Evolutionary conservation across 2,797 vertebrate genomes (phyloP).

Genomic region (Myotis pilosus): DNA sequence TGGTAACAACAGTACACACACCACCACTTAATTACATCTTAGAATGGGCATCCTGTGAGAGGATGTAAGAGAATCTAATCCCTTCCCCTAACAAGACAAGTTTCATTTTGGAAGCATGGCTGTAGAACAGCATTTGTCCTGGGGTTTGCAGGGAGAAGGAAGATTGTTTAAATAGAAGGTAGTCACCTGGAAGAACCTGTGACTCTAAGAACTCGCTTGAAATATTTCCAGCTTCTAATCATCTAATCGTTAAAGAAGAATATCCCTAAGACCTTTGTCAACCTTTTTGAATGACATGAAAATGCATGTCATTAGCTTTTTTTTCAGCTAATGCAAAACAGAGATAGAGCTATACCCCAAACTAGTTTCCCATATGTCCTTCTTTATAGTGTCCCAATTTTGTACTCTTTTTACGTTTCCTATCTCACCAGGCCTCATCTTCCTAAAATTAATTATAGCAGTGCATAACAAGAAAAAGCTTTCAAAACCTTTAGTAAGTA

Average conservation of each 20-base stretch:
- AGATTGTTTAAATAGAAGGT: background rate
- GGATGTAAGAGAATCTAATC: background rate
- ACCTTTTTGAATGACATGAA: constrained; percentile 5
- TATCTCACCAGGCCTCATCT: background rate
- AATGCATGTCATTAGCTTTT: background rate
- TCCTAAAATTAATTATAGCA: background rate
- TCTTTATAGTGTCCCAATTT: background rate
- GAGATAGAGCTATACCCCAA: background rate
- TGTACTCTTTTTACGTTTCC: background rate
- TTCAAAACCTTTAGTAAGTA: background rate
- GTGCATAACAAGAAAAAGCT: background rate
- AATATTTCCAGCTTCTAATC: background rate
- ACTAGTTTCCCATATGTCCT: background rate
- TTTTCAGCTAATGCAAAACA: background rate
- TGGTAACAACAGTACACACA: background rate
- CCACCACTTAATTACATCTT: background rate
- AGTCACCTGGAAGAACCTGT: background rate
- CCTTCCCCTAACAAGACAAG: background rate
- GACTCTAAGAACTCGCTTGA: background rate
- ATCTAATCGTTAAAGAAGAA: constrained; percentile 19
- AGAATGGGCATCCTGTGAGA: background rate
- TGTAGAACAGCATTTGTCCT: background rate
- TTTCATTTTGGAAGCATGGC: background rate
- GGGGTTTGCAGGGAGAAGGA: background rate
- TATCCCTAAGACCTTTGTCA: background rate